phyloP scores from a whole-genome alignment of 2,888 invertebrate genomes.

The Amblyjoppa proteus region DNA sequence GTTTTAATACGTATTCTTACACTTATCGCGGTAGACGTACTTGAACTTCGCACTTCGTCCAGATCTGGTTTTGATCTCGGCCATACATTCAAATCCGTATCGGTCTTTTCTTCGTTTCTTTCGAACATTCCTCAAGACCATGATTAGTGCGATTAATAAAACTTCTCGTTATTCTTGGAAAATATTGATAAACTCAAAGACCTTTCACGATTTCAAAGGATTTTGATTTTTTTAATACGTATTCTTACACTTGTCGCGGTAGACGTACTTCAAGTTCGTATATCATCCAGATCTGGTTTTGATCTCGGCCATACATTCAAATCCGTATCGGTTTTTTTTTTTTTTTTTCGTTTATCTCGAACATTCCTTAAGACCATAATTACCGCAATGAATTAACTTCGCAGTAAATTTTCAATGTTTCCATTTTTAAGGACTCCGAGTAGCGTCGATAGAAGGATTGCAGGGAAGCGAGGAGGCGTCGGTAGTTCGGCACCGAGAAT shows the following conservation, averaged over 20 bases:
- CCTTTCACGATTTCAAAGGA: background rate
- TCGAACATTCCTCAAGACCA: background rate
- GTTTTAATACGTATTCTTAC: background rate
- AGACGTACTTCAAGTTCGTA: background rate
- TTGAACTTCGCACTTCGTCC: background rate
- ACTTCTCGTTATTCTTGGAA: background rate
- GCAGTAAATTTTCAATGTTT: background rate
- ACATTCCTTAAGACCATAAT: background rate
- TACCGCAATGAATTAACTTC: constrained; percentile 8
- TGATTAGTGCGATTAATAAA: constrained; percentile 30
- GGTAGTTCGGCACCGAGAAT: constrained; percentile 60
- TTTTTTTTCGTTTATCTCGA: background rate
- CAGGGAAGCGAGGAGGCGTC: background rate
- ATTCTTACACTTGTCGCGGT: background rate
- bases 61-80: background rate
- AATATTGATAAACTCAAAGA: background rate
- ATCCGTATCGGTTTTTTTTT: background rate
- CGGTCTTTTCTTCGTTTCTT: background rate
- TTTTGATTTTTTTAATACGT: background rate
- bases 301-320: background rate
- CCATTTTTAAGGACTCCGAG: background rate
- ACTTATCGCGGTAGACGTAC: background rate
- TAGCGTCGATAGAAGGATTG: background rate
- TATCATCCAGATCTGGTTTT: background rate
- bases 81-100: background rate